Conservation (phyloP, 2,888 invertebrate genomes). For the Galerucella calmariensis region DNA sequence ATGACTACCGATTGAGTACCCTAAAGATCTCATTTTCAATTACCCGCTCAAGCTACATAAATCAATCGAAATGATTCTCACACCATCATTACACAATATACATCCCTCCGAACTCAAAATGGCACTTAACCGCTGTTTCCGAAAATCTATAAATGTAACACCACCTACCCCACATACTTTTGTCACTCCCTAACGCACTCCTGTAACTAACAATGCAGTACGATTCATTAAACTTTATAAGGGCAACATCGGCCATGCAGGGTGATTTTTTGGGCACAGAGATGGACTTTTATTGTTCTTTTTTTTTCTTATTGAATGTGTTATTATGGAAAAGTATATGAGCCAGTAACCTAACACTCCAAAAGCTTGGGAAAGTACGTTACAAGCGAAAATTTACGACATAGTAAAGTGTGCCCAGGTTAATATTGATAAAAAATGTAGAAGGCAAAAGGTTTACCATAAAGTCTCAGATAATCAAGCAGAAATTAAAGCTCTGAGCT, state of each 20-base stretch:
- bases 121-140: constrained; percentile 33
- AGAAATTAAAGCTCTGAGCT: too few species aligned
- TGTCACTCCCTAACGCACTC: constrained; percentile 50
- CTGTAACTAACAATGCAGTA: constrained; percentile 55
- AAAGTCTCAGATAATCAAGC: too few species aligned
- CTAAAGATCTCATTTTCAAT: constrained; percentile 9
- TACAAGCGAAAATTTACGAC: too few species aligned
- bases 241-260: constrained; percentile 25
- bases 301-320: not conserved
- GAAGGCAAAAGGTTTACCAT: too few species aligned
- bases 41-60: constrained; percentile 3
- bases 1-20: not conserved
- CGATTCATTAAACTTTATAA: constrained; percentile 58
- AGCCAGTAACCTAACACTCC: too few species aligned
- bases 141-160: constrained; percentile 37
- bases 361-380: too few species aligned
- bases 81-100: constrained; percentile 26
- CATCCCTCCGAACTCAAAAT: constrained; percentile 23
- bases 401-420: too few species aligned
- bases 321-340: not conserved
- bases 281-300: not conserved
- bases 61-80: constrained; percentile 21
- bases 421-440: too few species aligned
- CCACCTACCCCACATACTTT: constrained; percentile 37
- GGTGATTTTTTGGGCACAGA: constrained; percentile 28